Conservation (phyloP, 2,888 invertebrate genomes). For the Ichneumoninae sp. region DNA sequence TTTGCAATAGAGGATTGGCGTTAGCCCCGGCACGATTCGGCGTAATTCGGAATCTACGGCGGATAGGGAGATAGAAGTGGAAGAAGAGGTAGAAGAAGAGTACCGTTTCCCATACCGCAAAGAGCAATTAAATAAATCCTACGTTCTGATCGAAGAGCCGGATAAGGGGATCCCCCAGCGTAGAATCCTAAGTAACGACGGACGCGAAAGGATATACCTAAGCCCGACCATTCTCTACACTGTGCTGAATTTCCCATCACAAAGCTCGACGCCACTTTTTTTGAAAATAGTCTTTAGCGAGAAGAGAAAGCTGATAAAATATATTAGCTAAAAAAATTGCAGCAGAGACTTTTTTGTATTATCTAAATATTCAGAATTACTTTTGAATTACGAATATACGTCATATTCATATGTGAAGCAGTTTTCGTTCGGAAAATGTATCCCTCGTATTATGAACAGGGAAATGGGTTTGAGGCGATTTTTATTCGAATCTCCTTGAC, state of each 20-base stretch:
- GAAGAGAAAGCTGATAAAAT: background rate
- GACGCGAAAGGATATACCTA: constrained; percentile 23
- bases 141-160: constrained; percentile 57
- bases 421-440: background rate
- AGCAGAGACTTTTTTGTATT: background rate
- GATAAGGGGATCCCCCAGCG: constrained; percentile 55
- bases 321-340: background rate
- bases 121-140: constrained; percentile 67
- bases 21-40: constrained; percentile 52
- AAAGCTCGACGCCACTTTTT: background rate
- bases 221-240: constrained; percentile 11
- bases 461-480: constrained; percentile 32
- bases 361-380: background rate
- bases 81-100: constrained; percentile 37
- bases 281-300: background rate
- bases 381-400: background rate
- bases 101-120: constrained; percentile 55
- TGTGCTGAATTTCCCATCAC: constrained; percentile 3
- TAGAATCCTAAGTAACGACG: constrained; percentile 56
- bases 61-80: constrained; percentile 15
- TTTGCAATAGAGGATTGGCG: constrained; percentile 52
- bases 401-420: background rate
- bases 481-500: constrained; percentile 42
- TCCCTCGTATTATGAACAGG: background rate
- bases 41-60: constrained; percentile 49